phyloP scores from a whole-genome alignment of 2,797 vertebrate species.

The Lepidocolaptes lacrymiger region DNA sequence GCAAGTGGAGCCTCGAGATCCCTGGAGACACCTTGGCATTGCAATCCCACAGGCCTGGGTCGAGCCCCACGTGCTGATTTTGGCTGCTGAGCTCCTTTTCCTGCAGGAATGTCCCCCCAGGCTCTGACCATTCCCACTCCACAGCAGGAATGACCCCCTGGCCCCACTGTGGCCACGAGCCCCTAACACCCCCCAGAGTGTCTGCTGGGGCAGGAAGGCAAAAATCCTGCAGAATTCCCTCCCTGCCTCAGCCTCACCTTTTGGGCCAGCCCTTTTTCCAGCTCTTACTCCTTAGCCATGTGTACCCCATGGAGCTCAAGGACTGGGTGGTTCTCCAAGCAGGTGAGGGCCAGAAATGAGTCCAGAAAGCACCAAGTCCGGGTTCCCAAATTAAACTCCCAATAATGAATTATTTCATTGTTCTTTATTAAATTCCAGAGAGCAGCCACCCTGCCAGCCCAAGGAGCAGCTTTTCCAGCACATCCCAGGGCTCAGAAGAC shows the following conservation, averaged over 20 bases:
- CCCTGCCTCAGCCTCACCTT: neutral
- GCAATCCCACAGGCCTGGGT: neutral
- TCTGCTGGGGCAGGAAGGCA: neutral
- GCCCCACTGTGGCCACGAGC: neutral
- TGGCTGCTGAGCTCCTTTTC: neutral
- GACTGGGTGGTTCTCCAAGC: neutral
- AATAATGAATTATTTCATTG: neutral
- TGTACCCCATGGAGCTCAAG: fast-evolving
- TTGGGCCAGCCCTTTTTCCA: neutral
- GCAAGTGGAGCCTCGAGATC: fast-evolving
- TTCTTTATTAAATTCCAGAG: neutral
- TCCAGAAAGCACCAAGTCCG: neutral
- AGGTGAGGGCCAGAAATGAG: fast-evolving
- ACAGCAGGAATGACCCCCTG: fast-evolving
- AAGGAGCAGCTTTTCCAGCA: neutral
- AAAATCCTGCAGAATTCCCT: neutral
- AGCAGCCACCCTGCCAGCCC: neutral
- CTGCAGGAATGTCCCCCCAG: neutral
- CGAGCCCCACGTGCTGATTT: fast-evolving
- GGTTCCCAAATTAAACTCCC: neutral
- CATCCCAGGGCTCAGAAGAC: neutral
- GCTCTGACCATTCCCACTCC: neutral
- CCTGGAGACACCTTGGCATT: fast-evolving
- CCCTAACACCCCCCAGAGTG: neutral
- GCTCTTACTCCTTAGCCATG: fast-evolving